Conservation (phyloP, 2,113 vertebrate species). For the Herpailurus yagouaroundi region DNA sequence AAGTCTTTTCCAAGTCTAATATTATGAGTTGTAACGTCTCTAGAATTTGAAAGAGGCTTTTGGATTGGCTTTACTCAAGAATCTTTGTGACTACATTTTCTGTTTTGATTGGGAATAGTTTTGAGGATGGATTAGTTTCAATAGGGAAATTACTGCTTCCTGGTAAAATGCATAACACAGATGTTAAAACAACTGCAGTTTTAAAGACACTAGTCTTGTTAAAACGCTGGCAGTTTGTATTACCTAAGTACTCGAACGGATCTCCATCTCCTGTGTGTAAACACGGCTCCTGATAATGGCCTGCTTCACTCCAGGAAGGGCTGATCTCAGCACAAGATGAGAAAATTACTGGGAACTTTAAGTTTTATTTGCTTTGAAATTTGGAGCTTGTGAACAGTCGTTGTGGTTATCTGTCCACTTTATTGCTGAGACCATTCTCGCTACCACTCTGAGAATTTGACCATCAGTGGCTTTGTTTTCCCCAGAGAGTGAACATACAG, state of each 20-base stretch:
- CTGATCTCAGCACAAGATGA: conserved; percentile 78
- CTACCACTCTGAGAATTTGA: conserved; percentile 66
- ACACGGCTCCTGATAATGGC: conserved; percentile 79
- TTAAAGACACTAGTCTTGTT: conserved; percentile 74
- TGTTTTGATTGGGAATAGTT: conserved; percentile 73
- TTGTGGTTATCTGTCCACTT: conserved; percentile 35
- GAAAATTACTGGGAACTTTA: conserved; percentile 77
- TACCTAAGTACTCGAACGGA: conserved; percentile 65
- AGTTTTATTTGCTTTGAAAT: conserved; percentile 79
- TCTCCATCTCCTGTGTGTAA: conserved; percentile 48
- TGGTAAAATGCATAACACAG: conserved; percentile 76
- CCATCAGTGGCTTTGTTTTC: conserved; percentile 78
- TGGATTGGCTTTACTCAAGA: conserved; percentile 68
- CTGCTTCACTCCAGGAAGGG: conserved; percentile 78
- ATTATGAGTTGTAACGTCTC: not conserved
- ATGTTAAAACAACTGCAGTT: conserved; percentile 79
- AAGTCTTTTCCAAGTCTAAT: conserved; percentile 23
- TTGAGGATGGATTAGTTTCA: conserved; percentile 74
- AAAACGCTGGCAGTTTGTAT: conserved; percentile 70
- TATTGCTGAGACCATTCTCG: conserved; percentile 71
- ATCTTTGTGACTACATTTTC: conserved; percentile 64
- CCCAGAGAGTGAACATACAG: conserved; percentile 68
- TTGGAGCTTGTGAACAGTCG: conserved; percentile 79
- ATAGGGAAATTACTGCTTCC: conserved; percentile 71
- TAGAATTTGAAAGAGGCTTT: conserved; percentile 67